Evolutionary conservation across 2,888 invertebrate genomes (phyloP), one percentile per base, ranked within the genome.

Genomic region (Diaprepes abbreviatus): DNA sequence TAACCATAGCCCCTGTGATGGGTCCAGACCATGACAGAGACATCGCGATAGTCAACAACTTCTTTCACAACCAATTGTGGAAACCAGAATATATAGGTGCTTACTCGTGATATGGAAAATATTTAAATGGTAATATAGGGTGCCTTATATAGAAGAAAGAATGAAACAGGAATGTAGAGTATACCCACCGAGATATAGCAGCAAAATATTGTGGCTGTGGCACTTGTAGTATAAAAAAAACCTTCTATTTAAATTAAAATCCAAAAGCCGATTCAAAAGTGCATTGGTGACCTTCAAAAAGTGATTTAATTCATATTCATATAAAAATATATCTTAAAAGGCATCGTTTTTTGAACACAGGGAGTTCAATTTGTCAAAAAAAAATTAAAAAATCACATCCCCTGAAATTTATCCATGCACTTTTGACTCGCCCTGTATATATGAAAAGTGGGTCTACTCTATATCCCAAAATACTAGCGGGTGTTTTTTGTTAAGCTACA

Each of bases 21-120:
- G 82, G 80, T 4, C 81, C 83, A n/a, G 85, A 85, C 75, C 85
- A 83, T 75, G 85, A 85, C 76, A 81, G 85, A 73, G 86, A 86
- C 74, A 85, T 87, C 50, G 85, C 85, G 55, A 84, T 87, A 75
- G 86, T 87, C 40, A 85, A 86, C 75, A 86, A 86, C 74, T 87
- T 87, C 77, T 87, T 87, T 78, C 83, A 83, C 50, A 86, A 87
- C 78, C 87, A 87, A 74, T 80, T 87, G 52, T 87, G 87, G 87
- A 87, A 87, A 78, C 87, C 87, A 31, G 87, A 87, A 78, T 86
- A 86, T 74, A 86, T 86, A 64, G 84, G 84, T 43, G 81, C 83
- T 67, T 81, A 82, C 76, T 83, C 83, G 75, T 84, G 83, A 83
- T 71, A 55, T 57, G 50, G 28, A 5, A 33, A 19, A 57, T n/a